A percentile compares a stretch with the other conserved stretches of the same genome.
Conservation (phyloP, 2,888 invertebrate species). For the Mystacides longicornis region DNA sequence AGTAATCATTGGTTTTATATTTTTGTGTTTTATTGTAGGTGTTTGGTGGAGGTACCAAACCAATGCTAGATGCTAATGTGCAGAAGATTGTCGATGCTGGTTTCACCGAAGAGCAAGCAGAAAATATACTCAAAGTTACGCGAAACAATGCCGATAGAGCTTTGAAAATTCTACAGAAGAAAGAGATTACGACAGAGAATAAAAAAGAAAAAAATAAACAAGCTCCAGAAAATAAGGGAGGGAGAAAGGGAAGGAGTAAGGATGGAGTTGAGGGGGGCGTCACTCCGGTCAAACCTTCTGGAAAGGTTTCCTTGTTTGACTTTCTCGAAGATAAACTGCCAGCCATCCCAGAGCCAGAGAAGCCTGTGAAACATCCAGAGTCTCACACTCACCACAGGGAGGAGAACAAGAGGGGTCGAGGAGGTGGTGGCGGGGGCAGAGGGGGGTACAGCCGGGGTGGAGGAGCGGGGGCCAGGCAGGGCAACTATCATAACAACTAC, state of each 20-base stretch:
- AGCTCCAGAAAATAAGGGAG: constrained; percentile 34
- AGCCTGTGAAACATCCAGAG: constrained; percentile 26
- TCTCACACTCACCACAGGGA: constrained; percentile 24
- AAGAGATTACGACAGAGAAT: constrained; percentile 44
- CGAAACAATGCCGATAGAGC: constrained; percentile 69
- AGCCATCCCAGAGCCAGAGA: constrained; percentile 44
- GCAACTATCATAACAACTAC: constrained; percentile 20
- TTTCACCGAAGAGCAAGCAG: constrained; percentile 69
- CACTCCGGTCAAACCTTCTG: constrained; percentile 61
- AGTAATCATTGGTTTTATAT: not conserved
- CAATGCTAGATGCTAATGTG: constrained; percentile 66
- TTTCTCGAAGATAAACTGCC: constrained; percentile 76
- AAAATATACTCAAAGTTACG: constrained; percentile 60
- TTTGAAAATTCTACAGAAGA: constrained; percentile 57
- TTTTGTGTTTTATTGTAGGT: constrained; percentile 34
- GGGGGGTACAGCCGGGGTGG: constrained; percentile 16
- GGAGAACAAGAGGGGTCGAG: constrained; percentile 31
- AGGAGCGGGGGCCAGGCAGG: constrained; percentile 17
- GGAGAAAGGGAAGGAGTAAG: constrained; percentile 45
- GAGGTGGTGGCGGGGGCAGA: constrained; percentile 27
- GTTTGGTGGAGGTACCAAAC: constrained; percentile 59
- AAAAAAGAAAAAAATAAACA: constrained; percentile 43
- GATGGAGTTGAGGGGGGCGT: constrained; percentile 48
- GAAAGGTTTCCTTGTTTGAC: constrained; percentile 73
- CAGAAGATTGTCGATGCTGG: constrained; percentile 76